Base-by-base conservation (phyloP, 1,140 invertebrate genomes). In the Drosophila funebris region DNA sequence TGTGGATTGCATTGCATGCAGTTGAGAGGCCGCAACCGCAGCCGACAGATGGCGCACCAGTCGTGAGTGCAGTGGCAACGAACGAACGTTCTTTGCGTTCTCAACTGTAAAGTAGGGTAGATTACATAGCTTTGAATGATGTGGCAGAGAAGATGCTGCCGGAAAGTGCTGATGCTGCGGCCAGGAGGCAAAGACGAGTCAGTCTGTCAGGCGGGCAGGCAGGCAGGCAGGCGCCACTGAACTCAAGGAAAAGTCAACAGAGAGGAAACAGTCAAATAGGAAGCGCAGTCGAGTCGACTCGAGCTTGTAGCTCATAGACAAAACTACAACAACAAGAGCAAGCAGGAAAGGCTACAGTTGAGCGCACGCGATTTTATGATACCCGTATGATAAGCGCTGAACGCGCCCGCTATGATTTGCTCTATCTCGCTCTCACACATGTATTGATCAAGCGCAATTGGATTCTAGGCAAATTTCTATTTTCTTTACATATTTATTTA, bases 61-160 rank as follows among this genome's bases (percentile, higher is more conserved):
- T 56, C n/a, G n/a, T n/a, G n/a, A n/a, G n/a, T n/a, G n/a, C n/a
- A n/a, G n/a, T n/a, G n/a, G 50, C 37, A 48, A 58, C 44, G 14
- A 33, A 41, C 53, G 48, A 39, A 41, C 60, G 54, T 31, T 18
- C 84, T 57, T 74, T 84, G 76, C 73, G 73, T 77, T 85, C 74
- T 85, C 77, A 81, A 75, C 81, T 87, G 83, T 70, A 87, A 87
- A 87, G 83, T 76, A 88, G 83, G 78, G 67, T 88, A 87, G 78
- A 88, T 87, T 88, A 82, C 83, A 83, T 60, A 73, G 78, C 78
- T 78, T 81, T 87, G 71, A 63, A 60, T 58, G 31, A 62, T 61
- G 50, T n/a, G 37, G 37, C 16, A 11, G n/a, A 43, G 14, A 68
- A 72, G 79, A 83, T 72, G 41, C 44, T 3, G 73, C 76, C 58